Conservation (phyloP, 1,140 invertebrate species). For the Drosophila kikkawai region DNA sequence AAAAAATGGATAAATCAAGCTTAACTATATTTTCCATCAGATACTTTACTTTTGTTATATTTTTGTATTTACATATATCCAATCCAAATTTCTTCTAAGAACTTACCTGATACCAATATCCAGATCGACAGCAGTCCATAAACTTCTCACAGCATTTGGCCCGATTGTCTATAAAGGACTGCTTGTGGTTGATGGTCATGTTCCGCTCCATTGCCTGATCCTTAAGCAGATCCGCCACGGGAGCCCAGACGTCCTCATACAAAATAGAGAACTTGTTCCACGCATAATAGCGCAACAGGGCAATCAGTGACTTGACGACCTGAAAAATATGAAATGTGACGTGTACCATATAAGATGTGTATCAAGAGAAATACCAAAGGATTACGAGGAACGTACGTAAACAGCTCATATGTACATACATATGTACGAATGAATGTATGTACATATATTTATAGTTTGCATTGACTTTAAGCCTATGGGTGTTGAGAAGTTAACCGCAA, state of each 20-base stretch:
- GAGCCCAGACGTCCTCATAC: conserved; percentile 92
- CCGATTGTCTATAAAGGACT: conserved; percentile 87
- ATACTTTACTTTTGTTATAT: not conserved
- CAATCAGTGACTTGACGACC: conserved; percentile 97
- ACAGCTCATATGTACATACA: not conserved
- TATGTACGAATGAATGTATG: not conserved
- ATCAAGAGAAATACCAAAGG: not conserved
- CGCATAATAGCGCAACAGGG: conserved; percentile 94
- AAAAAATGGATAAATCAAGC: too few relatives aligned
- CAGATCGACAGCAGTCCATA: conserved; percentile 89
- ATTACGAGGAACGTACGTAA: not conserved
- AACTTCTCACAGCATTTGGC: conserved; percentile 91
- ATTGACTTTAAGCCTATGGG: too few relatives aligned
- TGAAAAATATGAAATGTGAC: conserved; percentile 83
- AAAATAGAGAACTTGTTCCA: conserved; percentile 98
- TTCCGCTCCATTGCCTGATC: conserved; percentile 90
- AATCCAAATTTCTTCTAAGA: too few relatives aligned
- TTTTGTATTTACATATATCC: not conserved
- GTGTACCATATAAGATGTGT: not conserved
- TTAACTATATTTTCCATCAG: too few relatives aligned
- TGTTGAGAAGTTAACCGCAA: not conserved
- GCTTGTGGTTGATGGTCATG: conserved; percentile 92
- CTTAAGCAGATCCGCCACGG: conserved; percentile 91
- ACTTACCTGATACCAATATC: conserved; percentile 90
- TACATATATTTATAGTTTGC: conserved; percentile 6